Percentiles rank a stretch among this genome's conserved stretches.
These are phyloP conservation scores for Phrynosoma blainvillii DNA, from an alignment of 2,113 vertebrate species.

Conservation along the genomic window DNA sequence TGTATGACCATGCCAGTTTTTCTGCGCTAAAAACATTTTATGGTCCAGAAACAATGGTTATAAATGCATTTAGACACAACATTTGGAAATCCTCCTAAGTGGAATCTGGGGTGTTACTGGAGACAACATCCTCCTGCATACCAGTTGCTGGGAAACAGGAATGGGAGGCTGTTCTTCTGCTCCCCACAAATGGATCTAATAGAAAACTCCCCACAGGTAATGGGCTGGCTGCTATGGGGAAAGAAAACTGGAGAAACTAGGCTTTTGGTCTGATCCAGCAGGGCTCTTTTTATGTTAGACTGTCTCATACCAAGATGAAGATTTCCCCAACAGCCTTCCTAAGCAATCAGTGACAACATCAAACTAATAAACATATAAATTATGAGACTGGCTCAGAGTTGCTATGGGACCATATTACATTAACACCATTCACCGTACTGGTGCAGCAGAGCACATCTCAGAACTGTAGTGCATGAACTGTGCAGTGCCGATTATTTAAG, in stretches of 20 bases:
- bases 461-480: not conserved
- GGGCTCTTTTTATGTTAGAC: not conserved
- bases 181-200: not conserved
- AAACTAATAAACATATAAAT: not conserved
- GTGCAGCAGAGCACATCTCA: not conserved
- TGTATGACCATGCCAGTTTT: not conserved
- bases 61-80: not conserved
- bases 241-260: not conserved
- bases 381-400: not conserved
- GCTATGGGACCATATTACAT: not conserved
- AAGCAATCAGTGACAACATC: not conserved
- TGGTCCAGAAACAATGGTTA: not conserved
- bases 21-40: not conserved
- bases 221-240: not conserved
- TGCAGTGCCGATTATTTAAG: constrained; percentile 1
- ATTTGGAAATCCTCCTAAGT: not conserved
- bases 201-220: not conserved
- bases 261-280: not conserved
- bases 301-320: not conserved
- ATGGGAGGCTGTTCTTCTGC: not conserved
- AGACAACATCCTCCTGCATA: not conserved
- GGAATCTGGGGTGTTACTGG: not conserved
- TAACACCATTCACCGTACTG: not conserved
- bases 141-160: not conserved
- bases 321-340: not conserved